Percentiles rank a stretch among this genome's conserved stretches.
Evolutionary conservation across 2,888 invertebrate genomes (phyloP).

Genomic region (Cheiracanthium punctorium): DNA sequence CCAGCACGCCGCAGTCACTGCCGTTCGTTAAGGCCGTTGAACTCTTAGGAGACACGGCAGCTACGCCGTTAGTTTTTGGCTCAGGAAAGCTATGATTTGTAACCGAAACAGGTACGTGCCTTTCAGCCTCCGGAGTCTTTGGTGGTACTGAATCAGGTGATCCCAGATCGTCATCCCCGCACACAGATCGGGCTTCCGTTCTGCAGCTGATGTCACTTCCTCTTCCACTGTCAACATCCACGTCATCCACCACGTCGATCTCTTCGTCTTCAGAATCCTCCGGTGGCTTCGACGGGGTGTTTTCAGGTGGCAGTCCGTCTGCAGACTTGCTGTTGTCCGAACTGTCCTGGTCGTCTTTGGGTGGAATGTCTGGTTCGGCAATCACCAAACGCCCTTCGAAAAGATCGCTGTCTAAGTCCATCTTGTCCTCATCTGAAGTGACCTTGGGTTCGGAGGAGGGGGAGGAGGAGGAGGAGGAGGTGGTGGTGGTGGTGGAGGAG

Average conservation of each 20-base stretch:
- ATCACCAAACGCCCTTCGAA: slow-evolving; percentile 62
- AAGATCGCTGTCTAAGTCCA: slow-evolving; percentile 57
- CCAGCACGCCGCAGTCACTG: slow-evolving; percentile 63
- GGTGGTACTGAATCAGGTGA: slow-evolving; percentile 49
- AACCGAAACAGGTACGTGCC: not conserved
- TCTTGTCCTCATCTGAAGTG: slow-evolving; percentile 48
- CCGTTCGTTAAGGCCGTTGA: not conserved
- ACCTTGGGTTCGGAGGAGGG: not conserved
- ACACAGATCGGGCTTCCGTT: slow-evolving; percentile 53
- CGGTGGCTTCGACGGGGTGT: not conserved
- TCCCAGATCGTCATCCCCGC: slow-evolving; percentile 65
- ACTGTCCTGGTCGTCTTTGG: slow-evolving; percentile 43
- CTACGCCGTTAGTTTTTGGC: slow-evolving; percentile 33
- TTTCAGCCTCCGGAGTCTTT: slow-evolving; percentile 43
- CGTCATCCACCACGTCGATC: slow-evolving; percentile 54
- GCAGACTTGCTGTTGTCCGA: slow-evolving; percentile 29
- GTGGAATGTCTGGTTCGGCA: slow-evolving; percentile 54
- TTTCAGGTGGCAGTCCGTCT: not conserved
- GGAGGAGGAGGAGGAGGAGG: not conserved
- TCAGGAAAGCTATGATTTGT: slow-evolving; percentile 12
- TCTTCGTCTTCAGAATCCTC: slow-evolving; percentile 59
- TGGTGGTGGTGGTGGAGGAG: not conserved
- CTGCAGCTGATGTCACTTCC: slow-evolving; percentile 66
- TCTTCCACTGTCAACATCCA: slow-evolving; percentile 63
- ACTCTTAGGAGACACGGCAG: not conserved